phyloP scores from a whole-genome alignment of 2,888 invertebrate genomes.

The Blastobasis lacticolella region DNA sequence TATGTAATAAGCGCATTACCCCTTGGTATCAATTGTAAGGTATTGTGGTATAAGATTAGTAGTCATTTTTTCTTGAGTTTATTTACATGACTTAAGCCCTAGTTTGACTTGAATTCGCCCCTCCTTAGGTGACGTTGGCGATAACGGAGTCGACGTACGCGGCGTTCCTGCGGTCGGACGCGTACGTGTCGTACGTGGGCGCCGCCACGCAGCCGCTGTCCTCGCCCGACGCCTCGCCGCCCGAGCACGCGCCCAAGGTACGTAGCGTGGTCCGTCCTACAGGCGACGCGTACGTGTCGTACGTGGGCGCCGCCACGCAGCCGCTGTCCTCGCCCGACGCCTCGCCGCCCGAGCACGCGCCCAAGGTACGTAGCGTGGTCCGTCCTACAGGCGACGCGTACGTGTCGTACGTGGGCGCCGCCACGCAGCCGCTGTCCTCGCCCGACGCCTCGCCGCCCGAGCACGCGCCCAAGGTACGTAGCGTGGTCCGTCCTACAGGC shows the following conservation, averaged over 20 bases:
- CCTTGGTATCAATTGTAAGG: too few relatives aligned
- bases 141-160: slow-evolving; percentile 93
- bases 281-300: slow-evolving; percentile 91
- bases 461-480: slow-evolving; percentile 35
- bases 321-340: slow-evolving; percentile 79
- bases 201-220: slow-evolving; percentile 86
- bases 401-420: slow-evolving; percentile 87
- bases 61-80: too few relatives aligned
- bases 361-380: slow-evolving; percentile 34
- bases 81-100: too few relatives aligned
- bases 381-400: too few relatives aligned
- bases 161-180: slow-evolving; percentile 93
- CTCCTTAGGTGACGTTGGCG: slow-evolving; percentile 79
- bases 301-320: slow-evolving; percentile 88
- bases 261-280: too few relatives aligned
- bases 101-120: too few relatives aligned
- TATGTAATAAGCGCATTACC: too few relatives aligned
- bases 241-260: slow-evolving; percentile 42
- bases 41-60: too few relatives aligned
- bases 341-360: slow-evolving; percentile 41
- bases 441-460: slow-evolving; percentile 60
- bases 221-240: slow-evolving; percentile 68
- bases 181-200: slow-evolving; percentile 91
- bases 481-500: too few relatives aligned
- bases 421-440: slow-evolving; percentile 85